These are phyloP conservation scores for Tubulanus polymorphus DNA, from an alignment of 2,888 invertebrate genomes.

Conservation along the genomic window DNA sequence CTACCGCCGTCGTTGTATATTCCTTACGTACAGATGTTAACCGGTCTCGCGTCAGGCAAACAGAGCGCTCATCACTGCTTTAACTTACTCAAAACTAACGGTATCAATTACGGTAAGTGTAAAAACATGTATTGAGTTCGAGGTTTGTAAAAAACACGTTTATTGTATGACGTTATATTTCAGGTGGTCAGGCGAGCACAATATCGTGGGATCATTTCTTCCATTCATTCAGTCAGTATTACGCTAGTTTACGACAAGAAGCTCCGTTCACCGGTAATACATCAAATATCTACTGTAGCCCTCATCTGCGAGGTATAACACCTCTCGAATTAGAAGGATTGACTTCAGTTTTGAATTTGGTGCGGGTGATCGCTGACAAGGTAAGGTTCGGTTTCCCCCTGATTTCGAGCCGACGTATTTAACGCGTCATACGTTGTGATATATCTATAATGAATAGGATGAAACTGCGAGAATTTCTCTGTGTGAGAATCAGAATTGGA, in stretches of 20 bases:
- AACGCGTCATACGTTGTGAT: too few relatives aligned
- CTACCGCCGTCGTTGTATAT: slow-evolving; percentile 79
- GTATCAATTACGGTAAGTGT: slow-evolving; percentile 34
- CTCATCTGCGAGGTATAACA: slow-evolving; percentile 58
- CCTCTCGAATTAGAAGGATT: slow-evolving; percentile 81
- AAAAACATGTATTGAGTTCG: background rate
- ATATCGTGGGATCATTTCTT: slow-evolving; percentile 85
- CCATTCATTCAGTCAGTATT: slow-evolving; percentile 65
- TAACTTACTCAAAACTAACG: slow-evolving; percentile 69
- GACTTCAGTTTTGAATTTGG: slow-evolving; percentile 73
- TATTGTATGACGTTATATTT: slow-evolving; percentile 22
- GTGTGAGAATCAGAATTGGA: slow-evolving; percentile 85
- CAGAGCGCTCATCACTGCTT: slow-evolving; percentile 75
- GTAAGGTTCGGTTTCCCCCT: slow-evolving; percentile 22
- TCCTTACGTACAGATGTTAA: slow-evolving; percentile 81
- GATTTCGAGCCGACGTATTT: too few relatives aligned
- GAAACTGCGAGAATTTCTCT: slow-evolving; percentile 75
- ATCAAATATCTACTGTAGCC: slow-evolving; percentile 37
- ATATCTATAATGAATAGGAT: too few relatives aligned
- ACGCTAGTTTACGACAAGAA: slow-evolving; percentile 56
- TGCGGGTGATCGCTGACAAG: slow-evolving; percentile 68
- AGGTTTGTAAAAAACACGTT: background rate
- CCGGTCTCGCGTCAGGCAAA: slow-evolving; percentile 70
- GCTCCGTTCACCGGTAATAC: slow-evolving; percentile 62
- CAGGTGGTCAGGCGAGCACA: slow-evolving; percentile 54